Conservation (phyloP, 2,113 vertebrate genomes). For the Perca schrenkii region DNA sequence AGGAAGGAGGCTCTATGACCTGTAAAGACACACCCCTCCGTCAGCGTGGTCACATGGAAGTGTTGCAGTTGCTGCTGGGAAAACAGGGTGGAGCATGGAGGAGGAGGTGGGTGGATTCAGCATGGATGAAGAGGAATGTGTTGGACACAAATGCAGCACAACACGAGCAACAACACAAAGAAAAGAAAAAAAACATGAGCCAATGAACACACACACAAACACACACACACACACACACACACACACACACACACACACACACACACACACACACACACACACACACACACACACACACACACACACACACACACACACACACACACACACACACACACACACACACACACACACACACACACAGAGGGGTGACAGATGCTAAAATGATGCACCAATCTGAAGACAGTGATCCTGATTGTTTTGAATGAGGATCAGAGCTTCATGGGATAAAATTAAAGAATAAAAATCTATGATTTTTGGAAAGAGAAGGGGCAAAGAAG, state of each 20-base stretch:
- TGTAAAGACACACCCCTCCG: conserved; percentile 83
- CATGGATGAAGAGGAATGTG: conserved; percentile 34
- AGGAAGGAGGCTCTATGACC: conserved; percentile 75
- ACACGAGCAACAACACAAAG: conserved; percentile 61
- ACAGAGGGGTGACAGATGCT: conserved; percentile 42
- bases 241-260: conserved; percentile 19
- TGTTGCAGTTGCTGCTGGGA: conserved; percentile 81
- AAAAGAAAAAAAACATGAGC: conserved; percentile 71
- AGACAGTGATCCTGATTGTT: conserved; percentile 72
- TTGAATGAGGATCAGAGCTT: conserved; percentile 81
- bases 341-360: conserved; percentile 30
- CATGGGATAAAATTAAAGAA: conserved; percentile 92
- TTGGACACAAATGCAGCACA: conserved; percentile 48
- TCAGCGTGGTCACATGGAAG: conserved; percentile 79
- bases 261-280: background rate
- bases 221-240: conserved; percentile 7
- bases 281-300: conserved; percentile 20
- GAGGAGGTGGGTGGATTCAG: conserved; percentile 55
- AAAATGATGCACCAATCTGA: conserved; percentile 59
- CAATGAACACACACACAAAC: conserved; percentile 55
- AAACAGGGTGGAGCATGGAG: conserved; percentile 65
- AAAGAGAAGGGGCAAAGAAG: conserved; percentile 82
- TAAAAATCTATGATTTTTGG: conserved; percentile 89
- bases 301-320: conserved; percentile 20
- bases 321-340: background rate